These are phyloP conservation scores for Chrysolina oricalcia DNA, from an alignment of 2,888 invertebrate species.

Conservation along the genomic window DNA sequence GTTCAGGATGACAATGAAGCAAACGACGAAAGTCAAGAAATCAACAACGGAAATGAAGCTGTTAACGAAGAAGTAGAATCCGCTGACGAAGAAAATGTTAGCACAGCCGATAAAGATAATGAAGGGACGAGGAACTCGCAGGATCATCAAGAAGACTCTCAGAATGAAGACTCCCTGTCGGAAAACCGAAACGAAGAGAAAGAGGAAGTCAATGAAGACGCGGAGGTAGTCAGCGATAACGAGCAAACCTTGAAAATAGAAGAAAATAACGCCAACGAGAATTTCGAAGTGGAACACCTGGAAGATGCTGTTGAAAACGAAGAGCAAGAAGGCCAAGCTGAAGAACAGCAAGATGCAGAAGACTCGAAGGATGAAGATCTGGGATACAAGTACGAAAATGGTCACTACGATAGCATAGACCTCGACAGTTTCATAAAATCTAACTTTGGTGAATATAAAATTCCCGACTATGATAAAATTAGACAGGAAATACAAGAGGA, in stretches of 20 bases:
- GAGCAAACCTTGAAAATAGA: slow-evolving; percentile 33
- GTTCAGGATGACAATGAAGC: slow-evolving; percentile 34
- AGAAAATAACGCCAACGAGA: slow-evolving; percentile 47
- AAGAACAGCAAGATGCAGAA: slow-evolving; percentile 5
- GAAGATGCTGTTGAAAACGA: slow-evolving; percentile 35
- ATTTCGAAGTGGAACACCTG: slow-evolving; percentile 46
- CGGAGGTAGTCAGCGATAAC: slow-evolving; percentile 40
- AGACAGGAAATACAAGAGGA: slow-evolving; percentile 44
- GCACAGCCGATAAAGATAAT: slow-evolving; percentile 27
- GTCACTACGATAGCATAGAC: slow-evolving; percentile 47
- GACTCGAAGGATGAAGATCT: slow-evolving; percentile 14
- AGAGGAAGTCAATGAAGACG: slow-evolving; percentile 28
- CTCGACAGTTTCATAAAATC: slow-evolving; percentile 48
- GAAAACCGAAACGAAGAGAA: slow-evolving; percentile 36
- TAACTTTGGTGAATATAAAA: slow-evolving; percentile 46
- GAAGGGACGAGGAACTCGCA: slow-evolving; percentile 24
- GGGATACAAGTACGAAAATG: slow-evolving; percentile 33
- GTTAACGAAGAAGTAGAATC: slow-evolving; percentile 31
- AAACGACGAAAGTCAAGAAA: slow-evolving; percentile 32
- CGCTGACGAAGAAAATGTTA: background rate
- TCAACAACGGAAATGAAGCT: slow-evolving; percentile 32
- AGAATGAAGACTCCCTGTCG: slow-evolving; percentile 42
- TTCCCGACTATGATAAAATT: slow-evolving; percentile 45
- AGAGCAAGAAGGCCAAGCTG: slow-evolving; percentile 20
- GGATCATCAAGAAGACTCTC: slow-evolving; percentile 37